Conservation (phyloP, 2,888 invertebrate species). For the Ormyrus pomaceus region DNA sequence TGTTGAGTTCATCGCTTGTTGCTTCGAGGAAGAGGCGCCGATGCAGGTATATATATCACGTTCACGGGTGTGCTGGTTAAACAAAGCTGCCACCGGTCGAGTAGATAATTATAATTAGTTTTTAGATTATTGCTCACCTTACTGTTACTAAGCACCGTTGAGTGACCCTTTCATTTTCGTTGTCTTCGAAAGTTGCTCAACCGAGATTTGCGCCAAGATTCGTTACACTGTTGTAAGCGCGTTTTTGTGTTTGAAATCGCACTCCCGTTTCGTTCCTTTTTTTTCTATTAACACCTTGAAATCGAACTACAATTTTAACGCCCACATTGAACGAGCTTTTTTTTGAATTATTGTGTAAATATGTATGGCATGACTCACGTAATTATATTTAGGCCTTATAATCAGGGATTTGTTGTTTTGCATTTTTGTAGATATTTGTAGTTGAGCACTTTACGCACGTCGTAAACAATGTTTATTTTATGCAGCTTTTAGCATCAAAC, state of each 20-base stretch:
- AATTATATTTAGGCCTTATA: not conserved
- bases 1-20: constrained; percentile 44
- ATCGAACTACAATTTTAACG: too few relatives aligned
- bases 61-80: not conserved
- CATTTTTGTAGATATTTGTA: not conserved
- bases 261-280: too few relatives aligned
- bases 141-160: not conserved
- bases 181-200: too few relatives aligned
- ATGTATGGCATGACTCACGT: constrained; percentile 4
- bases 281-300: not conserved
- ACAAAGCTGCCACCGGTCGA: too few relatives aligned
- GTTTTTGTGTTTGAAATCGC: too few relatives aligned
- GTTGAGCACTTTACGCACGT: constrained; percentile 13
- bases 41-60: constrained; percentile 35
- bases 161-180: not conserved
- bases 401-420: not conserved
- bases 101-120: too few relatives aligned
- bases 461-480: constrained; percentile 47
- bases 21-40: constrained; percentile 7
- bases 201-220: too few relatives aligned
- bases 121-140: too few relatives aligned
- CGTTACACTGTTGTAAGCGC: too few relatives aligned
- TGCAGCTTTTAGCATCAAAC: constrained; percentile 31
- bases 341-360: constrained; percentile 9
- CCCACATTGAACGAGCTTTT: not conserved